Base-by-base conservation (phyloP, 2,113 vertebrate genomes). In the Pao palembangensis region DNA sequence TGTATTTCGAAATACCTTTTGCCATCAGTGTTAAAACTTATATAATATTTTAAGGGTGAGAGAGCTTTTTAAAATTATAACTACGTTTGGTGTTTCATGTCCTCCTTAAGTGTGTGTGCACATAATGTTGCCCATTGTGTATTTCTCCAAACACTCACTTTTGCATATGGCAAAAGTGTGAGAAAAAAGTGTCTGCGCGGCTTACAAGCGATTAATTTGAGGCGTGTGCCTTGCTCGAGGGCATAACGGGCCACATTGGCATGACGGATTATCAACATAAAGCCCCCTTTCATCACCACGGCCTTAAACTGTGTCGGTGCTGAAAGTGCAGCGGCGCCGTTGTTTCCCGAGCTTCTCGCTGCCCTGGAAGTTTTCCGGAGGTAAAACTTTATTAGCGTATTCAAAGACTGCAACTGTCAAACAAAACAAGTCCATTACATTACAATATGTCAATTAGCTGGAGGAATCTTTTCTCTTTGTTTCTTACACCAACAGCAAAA, bases 191-290 rank as follows among this genome's bases (percentile, higher is more conserved):
- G 42, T 34, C 58, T 60, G 61, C 8, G 7, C 51, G 74, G 25
- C 55, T 77, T 56, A 51, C 49, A 55, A 41, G 59, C 19, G 60
- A 74, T 71, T 73, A 80, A 78, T 76, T 66, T 46, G 2, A 50
- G 61, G 49, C 44, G 43, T 67, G 58, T 80, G 79, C 77, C 69
- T 80, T 82, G 71, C 74, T 85, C 58, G 15, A 69, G 76, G 82
- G 69, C 65, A 81, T 8, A 21, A 58, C 60, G 31, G 61, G 51
- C 55, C 60, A 68, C 71, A 58, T 51, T 4, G 5, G 61, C 69
- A 43, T 59, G 74, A 76, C 55, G 50, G 73, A 82, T 85, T 80
- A 73, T 76, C 69, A 74, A 61, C 56, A 50, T 58, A 73, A 81
- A 81, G 63, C 73, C 68, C 68, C 57, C 48, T 74, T 71, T 61